A percentile compares a stretch with the other conserved stretches of the same genome.
phyloP scores from a whole-genome alignment of 2,888 invertebrate genomes.

The Cephus rjabovi region DNA sequence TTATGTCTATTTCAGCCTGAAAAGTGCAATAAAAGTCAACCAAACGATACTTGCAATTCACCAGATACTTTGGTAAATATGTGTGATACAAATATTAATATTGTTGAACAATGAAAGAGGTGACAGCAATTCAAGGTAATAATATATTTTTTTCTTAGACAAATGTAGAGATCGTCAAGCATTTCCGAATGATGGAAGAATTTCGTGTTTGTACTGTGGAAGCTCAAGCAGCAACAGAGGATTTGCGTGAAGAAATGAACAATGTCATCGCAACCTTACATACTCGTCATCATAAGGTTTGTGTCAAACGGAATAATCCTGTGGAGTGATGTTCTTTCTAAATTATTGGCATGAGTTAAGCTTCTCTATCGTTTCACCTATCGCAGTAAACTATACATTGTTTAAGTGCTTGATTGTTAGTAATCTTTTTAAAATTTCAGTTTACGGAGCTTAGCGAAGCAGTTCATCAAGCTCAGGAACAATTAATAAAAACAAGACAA shows the following conservation, averaged over 20 bases:
- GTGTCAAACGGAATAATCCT: slow-evolving; percentile 3
- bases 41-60: background rate
- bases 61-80: background rate
- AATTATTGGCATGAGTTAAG: background rate
- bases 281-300: slow-evolving; percentile 51
- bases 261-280: slow-evolving; percentile 48
- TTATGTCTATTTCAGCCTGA: background rate
- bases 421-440: slow-evolving; percentile 33
- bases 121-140: background rate
- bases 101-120: background rate
- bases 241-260: slow-evolving; percentile 56
- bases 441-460: slow-evolving; percentile 47
- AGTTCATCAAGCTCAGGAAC: slow-evolving; percentile 46
- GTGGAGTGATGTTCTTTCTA: background rate
- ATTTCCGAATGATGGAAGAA: slow-evolving; percentile 59
- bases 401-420: background rate
- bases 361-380: background rate
- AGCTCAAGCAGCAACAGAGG: slow-evolving; percentile 59
- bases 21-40: background rate
- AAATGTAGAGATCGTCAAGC: slow-evolving; percentile 30
- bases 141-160: slow-evolving; percentile 3
- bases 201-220: slow-evolving; percentile 59
- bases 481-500: slow-evolving; percentile 46
- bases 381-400: background rate
- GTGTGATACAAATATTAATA: background rate